Conservation (phyloP, 2,797 vertebrate species). For the Sorex maritimensis region DNA sequence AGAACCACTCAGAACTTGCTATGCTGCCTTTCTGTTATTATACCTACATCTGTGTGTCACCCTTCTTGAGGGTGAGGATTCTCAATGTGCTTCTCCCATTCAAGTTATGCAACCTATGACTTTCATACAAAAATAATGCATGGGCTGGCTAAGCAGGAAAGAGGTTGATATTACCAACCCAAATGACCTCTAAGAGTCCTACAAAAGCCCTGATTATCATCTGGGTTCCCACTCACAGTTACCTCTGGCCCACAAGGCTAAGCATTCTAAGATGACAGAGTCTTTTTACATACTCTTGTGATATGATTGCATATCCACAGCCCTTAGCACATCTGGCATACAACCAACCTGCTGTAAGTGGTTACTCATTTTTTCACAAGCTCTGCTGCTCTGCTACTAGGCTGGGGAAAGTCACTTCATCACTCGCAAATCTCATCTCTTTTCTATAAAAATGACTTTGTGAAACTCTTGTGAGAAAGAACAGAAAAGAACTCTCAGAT, state of each 20-base stretch:
- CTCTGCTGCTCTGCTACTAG: background rate
- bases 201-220: background rate
- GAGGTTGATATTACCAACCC: background rate
- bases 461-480: background rate
- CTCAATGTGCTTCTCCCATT: background rate
- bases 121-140: background rate
- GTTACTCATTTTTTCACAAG: background rate
- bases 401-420: background rate
- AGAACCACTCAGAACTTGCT: conserved; percentile 5
- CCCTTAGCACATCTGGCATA: background rate
- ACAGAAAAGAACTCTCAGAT: background rate
- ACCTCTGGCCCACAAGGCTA: background rate
- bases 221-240: accelerated
- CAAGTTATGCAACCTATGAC: background rate
- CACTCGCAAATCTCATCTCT: background rate
- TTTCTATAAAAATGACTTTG: background rate
- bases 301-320: accelerated
- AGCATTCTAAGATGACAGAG: background rate
- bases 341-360: background rate
- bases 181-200: background rate
- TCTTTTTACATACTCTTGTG: background rate
- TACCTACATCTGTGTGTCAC: background rate
- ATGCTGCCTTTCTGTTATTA: background rate
- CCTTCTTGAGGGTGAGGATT: background rate
- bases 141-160: background rate